phyloP scores from a whole-genome alignment of 2,888 invertebrate species.

The Halictus quadricinctus region DNA sequence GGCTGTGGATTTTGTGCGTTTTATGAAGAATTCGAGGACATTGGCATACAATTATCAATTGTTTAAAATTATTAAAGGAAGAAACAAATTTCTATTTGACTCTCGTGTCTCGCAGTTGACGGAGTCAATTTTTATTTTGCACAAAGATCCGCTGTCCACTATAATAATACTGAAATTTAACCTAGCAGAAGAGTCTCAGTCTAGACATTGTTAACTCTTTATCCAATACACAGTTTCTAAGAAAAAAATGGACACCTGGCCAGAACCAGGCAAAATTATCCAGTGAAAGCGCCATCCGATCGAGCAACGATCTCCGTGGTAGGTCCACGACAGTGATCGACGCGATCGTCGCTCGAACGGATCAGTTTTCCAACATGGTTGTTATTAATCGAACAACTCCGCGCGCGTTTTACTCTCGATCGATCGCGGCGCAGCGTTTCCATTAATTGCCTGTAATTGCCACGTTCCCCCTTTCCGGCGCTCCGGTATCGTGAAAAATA shows the following conservation, averaged over 20 bases:
- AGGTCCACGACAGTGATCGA: slow-evolving; percentile 18
- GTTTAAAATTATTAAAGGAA: neutral
- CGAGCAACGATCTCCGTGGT: slow-evolving; percentile 8
- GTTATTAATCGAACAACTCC: neutral
- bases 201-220: neutral
- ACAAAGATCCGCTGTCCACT: no score
- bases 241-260: neutral
- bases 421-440: slow-evolving; percentile 19
- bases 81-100: no score
- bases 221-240: neutral
- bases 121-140: no score
- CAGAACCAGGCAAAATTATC: neutral
- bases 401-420: neutral
- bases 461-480: neutral
- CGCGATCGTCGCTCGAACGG: neutral
- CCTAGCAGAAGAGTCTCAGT: no score
- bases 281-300: neutral
- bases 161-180: no score
- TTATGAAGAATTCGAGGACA: neutral
- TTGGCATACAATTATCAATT: no score
- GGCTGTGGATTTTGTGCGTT: neutral
- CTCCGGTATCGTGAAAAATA: slow-evolving; percentile 24
- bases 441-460: slow-evolving; percentile 35
- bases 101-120: no score
- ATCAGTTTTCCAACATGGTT: neutral